Evolutionary conservation across 2,113 vertebrate genomes (phyloP).

Genomic region (Upupa epops): DNA sequence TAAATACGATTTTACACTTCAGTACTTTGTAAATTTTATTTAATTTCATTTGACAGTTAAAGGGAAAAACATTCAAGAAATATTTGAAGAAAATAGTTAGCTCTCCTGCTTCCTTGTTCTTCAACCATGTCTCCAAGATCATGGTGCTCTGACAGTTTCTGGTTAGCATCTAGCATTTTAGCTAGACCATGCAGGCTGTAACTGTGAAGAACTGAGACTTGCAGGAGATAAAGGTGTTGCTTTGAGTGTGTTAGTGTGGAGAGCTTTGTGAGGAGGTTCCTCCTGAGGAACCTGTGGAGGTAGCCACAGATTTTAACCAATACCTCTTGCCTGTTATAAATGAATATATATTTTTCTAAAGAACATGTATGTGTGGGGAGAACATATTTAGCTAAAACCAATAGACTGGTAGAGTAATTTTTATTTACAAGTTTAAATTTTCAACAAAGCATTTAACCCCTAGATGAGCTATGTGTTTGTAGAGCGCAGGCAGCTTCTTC

Average conservation of each 20-base stretch:
- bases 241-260: background rate
- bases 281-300: background rate
- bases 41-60: background rate
- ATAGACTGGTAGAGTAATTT: background rate
- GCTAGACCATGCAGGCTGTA: fast-evolving
- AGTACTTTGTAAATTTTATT: background rate
- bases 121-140: background rate
- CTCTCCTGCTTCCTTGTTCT: background rate
- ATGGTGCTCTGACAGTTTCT: background rate
- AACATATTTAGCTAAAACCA: background rate
- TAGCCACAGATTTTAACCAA: background rate
- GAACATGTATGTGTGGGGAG: background rate
- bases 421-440: background rate
- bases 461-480: fast-evolving
- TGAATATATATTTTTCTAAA: background rate
- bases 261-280: background rate
- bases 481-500: background rate
- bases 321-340: background rate
- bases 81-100: background rate
- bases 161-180: background rate
- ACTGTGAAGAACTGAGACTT: background rate
- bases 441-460: background rate
- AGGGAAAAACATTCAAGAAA: background rate
- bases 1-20: background rate
- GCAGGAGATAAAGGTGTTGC: background rate